phyloP scores from a whole-genome alignment of 2,797 vertebrate genomes.

The Phataginus tetradactyla region DNA sequence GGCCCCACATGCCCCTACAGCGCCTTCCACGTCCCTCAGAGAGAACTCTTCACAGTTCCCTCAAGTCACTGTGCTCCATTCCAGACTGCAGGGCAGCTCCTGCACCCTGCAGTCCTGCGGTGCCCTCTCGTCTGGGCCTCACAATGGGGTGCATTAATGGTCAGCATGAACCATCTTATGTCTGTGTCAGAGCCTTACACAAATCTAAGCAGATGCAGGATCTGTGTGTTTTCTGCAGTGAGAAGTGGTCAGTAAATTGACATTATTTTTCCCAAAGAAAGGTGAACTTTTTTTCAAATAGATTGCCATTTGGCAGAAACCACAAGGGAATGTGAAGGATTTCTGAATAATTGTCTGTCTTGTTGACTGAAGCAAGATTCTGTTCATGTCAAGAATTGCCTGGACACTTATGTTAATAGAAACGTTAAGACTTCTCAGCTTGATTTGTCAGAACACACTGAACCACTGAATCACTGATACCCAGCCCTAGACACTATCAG shows the following conservation, averaged over 20 bases:
- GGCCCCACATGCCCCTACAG: accelerated
- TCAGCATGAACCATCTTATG: accelerated
- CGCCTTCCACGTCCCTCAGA: not conserved
- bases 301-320: not conserved
- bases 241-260: not conserved
- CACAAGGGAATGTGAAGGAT: not conserved
- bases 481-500: not conserved
- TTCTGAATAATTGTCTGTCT: not conserved
- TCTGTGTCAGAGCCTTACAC: not conserved
- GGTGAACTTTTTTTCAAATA: not conserved
- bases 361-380: not conserved
- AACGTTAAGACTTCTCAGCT: not conserved
- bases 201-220: not conserved
- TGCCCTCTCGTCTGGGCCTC: not conserved
- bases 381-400: not conserved
- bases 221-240: not conserved
- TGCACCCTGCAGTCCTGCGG: too few species aligned
- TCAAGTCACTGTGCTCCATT: not conserved
- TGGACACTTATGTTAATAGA: not conserved
- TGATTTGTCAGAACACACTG: not conserved
- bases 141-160: accelerated
- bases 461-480: not conserved
- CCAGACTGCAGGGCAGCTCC: too few species aligned
- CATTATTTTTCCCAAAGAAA: not conserved
- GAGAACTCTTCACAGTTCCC: not conserved